Conservation (phyloP, 2,797 vertebrate genomes). For the Acanthurus leucopareius region DNA sequence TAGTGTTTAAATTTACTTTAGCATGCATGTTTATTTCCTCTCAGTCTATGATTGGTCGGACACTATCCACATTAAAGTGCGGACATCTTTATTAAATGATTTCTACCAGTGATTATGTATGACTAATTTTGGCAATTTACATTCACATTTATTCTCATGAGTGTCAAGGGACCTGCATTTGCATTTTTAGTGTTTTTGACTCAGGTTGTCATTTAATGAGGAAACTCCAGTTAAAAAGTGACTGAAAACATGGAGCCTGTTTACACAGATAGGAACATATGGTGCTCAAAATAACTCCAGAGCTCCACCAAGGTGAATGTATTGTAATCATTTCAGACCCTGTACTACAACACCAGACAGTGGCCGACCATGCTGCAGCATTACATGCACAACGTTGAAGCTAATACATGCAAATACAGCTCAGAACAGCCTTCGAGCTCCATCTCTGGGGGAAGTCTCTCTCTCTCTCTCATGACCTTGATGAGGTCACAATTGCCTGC, state of each 20-base stretch:
- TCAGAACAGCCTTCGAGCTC: constrained; percentile 38
- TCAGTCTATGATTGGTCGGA: background rate
- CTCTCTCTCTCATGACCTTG: constrained; percentile 64
- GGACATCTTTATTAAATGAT: constrained; percentile 7
- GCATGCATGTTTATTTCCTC: background rate
- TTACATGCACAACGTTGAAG: constrained; percentile 34
- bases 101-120: constrained; percentile 16
- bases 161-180: constrained; percentile 23
- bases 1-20: no score
- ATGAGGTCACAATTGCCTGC: constrained; percentile 46
- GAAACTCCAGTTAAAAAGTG: background rate
- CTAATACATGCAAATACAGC: constrained; percentile 71
- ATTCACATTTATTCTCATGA: constrained; percentile 28
- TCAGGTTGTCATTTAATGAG: background rate
- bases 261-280: constrained; percentile 23
- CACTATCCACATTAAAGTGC: background rate
- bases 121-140: constrained; percentile 17
- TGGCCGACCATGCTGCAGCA: constrained; percentile 8
- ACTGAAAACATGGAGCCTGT: constrained; percentile 12
- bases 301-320: constrained; percentile 25
- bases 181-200: constrained; percentile 19
- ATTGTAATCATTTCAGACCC: constrained; percentile 29
- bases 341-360: constrained; percentile 37
- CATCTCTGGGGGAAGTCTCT: constrained; percentile 50
- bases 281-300: constrained; percentile 11